Conservation (phyloP, 1,140 invertebrate genomes). For the Acromyrmex echinatior region DNA sequence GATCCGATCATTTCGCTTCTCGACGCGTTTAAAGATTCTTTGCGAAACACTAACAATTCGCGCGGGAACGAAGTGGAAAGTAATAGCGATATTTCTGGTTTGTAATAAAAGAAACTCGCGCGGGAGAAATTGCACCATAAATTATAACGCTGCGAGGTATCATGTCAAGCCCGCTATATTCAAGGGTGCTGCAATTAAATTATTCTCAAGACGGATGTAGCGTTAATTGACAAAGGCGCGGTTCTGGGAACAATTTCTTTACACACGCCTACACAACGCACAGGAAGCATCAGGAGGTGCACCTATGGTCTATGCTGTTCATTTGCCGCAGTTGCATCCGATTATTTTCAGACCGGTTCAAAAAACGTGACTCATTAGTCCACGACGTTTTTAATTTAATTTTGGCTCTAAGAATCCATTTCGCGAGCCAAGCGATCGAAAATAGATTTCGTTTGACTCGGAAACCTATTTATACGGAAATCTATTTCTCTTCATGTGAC, state of each 20-base stretch:
- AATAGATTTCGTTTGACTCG: conserved; percentile 37
- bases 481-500: neutral
- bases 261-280: conserved; percentile 28
- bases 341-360: conserved; percentile 29
- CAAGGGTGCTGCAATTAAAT: conserved; percentile 36
- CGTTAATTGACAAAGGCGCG: conserved; percentile 54
- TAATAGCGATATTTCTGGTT: neutral
- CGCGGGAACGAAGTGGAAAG: conserved; percentile 33
- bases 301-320: neutral
- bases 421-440: neutral
- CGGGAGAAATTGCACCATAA: conserved; percentile 39
- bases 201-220: conserved; percentile 7
- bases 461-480: neutral
- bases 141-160: conserved; percentile 4
- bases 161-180: neutral
- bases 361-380: conserved; percentile 44
- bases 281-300: conserved; percentile 18
- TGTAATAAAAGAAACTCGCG: conserved; percentile 35
- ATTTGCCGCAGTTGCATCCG: neutral
- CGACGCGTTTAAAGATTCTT: neutral
- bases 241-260: conserved; percentile 38
- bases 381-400: conserved; percentile 17
- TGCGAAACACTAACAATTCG: neutral
- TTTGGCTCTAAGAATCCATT: neutral
- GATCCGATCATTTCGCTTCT: conserved; percentile 22